Conservation (phyloP, 2,888 invertebrate species). For the Mesorhabditis belari region DNA sequence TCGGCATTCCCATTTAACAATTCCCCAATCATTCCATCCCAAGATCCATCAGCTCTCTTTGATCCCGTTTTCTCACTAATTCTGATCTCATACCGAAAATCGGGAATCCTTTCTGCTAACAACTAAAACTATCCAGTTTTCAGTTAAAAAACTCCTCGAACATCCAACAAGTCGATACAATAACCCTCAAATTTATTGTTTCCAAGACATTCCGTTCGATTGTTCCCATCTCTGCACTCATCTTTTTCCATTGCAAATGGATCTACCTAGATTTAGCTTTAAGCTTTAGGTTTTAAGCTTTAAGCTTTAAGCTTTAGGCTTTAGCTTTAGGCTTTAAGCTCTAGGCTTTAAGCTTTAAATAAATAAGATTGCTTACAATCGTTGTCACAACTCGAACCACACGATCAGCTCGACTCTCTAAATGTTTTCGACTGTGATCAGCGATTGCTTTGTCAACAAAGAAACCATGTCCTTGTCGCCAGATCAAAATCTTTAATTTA, state of each 20-base stretch:
- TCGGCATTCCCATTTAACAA: conserved; percentile 67
- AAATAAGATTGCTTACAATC: conserved; percentile 24
- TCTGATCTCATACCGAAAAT: conserved; percentile 53
- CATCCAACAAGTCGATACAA: conserved; percentile 56
- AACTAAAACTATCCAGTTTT: conserved; percentile 22
- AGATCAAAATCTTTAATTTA: conserved; percentile 32
- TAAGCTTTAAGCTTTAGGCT: too few relatives aligned
- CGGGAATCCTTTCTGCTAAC: conserved; percentile 53
- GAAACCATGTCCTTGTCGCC: conserved; percentile 49
- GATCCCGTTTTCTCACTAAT: conserved; percentile 50
- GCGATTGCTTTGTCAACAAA: conserved; percentile 46
- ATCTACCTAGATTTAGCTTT: conserved; percentile 68
- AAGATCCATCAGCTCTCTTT: conserved; percentile 45
- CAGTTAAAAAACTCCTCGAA: background rate
- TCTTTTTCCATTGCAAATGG: conserved; percentile 83
- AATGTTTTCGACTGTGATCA: conserved; percentile 43
- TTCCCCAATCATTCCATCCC: conserved; percentile 54
- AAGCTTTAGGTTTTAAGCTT: too few relatives aligned
- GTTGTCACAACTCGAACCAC: conserved; percentile 40
- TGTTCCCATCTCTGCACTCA: conserved; percentile 33
- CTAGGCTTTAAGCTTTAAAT: too few relatives aligned
- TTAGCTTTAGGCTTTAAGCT: too few relatives aligned
- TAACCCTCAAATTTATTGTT: conserved; percentile 66
- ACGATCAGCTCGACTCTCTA: conserved; percentile 25
- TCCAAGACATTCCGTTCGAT: conserved; percentile 57